These are phyloP conservation scores for Zeus faber DNA, from an alignment of 2,113 vertebrate genomes.

Conservation along the genomic window DNA sequence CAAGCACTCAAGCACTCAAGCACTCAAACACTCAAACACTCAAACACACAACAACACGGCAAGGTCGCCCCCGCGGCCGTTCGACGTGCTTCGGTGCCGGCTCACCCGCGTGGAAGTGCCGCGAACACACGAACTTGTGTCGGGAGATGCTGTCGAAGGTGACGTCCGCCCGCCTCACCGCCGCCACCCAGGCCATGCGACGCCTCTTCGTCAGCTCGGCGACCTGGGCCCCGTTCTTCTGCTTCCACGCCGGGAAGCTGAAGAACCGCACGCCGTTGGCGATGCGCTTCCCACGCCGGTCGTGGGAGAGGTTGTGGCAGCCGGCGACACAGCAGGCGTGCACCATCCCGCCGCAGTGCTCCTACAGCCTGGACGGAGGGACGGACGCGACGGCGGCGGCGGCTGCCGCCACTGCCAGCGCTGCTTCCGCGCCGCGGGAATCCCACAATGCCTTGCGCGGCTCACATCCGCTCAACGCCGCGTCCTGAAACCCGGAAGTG, in stretches of 20 bases:
- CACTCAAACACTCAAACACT: not conserved
- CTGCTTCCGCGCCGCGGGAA: too few relatives aligned
- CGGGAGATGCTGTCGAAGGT: conserved; percentile 18
- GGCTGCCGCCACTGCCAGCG: too few relatives aligned
- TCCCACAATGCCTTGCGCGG: too few relatives aligned
- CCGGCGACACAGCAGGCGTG: not conserved
- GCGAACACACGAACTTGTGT: conserved; percentile 25
- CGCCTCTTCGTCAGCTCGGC: conserved; percentile 20
- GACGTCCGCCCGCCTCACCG: conserved; percentile 14
- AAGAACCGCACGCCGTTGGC: conserved; percentile 15
- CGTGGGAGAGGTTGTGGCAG: not conserved
- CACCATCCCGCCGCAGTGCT: too few relatives aligned
- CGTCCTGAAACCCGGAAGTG: too few relatives aligned
- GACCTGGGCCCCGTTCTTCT: conserved; percentile 8
- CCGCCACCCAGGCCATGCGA: conserved; percentile 28
- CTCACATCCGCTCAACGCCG: too few relatives aligned
- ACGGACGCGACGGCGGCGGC: too few relatives aligned
- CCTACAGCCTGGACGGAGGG: too few relatives aligned
- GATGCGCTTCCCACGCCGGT: not conserved
- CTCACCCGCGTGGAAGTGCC: conserved; percentile 26
- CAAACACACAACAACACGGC: too few relatives aligned
- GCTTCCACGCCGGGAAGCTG: conserved; percentile 21
- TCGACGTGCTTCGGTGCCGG: conserved; percentile 1
- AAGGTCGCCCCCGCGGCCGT: too few relatives aligned
- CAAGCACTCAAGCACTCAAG: not conserved